A percentile compares a stretch with the other conserved stretches of the same genome.
These are phyloP conservation scores for Reticulitermes lucifugus DNA, from an alignment of 2,888 invertebrate species.

Conservation along the genomic window DNA sequence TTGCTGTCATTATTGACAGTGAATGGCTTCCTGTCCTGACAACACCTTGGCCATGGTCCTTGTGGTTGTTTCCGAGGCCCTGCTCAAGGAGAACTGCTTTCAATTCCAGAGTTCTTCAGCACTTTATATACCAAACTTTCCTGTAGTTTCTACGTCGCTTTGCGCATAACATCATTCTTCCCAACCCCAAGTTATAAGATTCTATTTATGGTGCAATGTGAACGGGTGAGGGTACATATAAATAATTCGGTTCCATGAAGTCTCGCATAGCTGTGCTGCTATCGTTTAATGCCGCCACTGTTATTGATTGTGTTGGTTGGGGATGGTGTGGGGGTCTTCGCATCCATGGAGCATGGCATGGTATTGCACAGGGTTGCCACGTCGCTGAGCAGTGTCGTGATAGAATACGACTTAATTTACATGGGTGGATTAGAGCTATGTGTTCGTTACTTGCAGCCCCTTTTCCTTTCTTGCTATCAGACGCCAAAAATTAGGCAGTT, in stretches of 20 bases:
- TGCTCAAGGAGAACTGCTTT: too few relatives aligned
- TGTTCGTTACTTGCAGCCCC: background rate
- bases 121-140: background rate
- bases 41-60: too few relatives aligned
- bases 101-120: background rate
- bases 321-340: background rate
- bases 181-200: background rate
- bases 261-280: slow-evolving; percentile 30
- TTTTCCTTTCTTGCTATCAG: background rate
- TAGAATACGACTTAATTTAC: background rate
- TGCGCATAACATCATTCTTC: background rate
- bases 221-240: background rate
- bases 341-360: slow-evolving; percentile 16
- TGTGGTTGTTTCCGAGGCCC: too few relatives aligned
- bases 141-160: background rate
- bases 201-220: background rate
- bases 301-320: background rate
- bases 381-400: background rate
- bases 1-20: too few relatives aligned
- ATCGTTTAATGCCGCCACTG: slow-evolving; percentile 23
- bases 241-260: slow-evolving; percentile 23
- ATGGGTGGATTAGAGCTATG: background rate
- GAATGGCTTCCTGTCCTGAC: too few relatives aligned
- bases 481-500: background rate
- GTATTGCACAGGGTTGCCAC: slow-evolving; percentile 32